A percentile compares a stretch with the other conserved stretches of the same genome.
Conservation (phyloP, 2,797 vertebrate species). For the Limosa lapponica region DNA sequence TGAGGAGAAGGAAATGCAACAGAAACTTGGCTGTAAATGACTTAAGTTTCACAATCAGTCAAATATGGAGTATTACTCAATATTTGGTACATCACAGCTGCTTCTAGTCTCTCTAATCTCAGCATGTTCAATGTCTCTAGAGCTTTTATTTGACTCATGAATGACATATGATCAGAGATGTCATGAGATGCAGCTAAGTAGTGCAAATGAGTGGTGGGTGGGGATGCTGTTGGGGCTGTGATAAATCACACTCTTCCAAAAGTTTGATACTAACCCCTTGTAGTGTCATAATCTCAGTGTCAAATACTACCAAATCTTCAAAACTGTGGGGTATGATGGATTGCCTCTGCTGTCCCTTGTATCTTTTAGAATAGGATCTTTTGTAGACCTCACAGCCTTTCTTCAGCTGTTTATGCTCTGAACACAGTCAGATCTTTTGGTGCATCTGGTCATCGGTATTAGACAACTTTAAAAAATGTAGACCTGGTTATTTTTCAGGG, state of each 20-base stretch:
- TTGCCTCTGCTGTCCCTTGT: neutral
- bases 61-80: neutral
- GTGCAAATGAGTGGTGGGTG: neutral
- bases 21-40: conserved; percentile 10
- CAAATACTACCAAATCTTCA: neutral
- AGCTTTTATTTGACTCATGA: neutral
- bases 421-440: neutral
- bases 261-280: neutral
- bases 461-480: neutral
- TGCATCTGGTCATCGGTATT: neutral
- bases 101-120: neutral
- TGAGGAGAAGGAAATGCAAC: neutral
- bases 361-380: neutral
- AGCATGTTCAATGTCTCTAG: neutral
- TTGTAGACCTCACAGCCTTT: neutral
- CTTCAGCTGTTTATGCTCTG: neutral
- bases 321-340: neutral
- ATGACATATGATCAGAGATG: neutral
- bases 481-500: neutral
- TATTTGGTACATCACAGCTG: neutral
- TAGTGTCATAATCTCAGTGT: neutral
- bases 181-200: neutral
- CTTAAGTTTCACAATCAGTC: neutral
- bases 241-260: neutral
- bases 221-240: neutral